Conservation (phyloP, 2,113 vertebrate genomes). For the Ptilonorhynchus violaceus region DNA sequence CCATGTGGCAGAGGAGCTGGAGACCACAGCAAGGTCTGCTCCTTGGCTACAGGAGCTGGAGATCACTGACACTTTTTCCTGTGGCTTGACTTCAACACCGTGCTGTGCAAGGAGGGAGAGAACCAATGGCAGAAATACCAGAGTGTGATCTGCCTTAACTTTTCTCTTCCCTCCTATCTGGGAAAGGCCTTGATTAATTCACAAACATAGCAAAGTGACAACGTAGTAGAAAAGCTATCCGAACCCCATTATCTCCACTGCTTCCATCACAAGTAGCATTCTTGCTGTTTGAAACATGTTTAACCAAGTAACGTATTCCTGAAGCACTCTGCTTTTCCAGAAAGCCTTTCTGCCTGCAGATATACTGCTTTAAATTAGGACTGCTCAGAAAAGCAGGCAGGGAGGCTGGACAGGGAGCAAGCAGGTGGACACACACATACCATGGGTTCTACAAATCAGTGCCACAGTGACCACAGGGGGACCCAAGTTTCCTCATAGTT, state of each 20-base stretch:
- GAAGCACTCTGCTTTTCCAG: neutral
- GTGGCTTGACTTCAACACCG: neutral
- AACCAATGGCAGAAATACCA: neutral
- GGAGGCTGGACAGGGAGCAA: neutral
- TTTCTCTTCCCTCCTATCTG: neutral
- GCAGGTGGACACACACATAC: neutral
- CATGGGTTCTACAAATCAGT: neutral
- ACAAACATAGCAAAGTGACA: neutral
- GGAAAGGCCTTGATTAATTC: neutral
- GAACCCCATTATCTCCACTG: neutral
- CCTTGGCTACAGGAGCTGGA: fast-evolving
- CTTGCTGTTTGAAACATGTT: neutral
- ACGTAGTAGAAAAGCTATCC: neutral
- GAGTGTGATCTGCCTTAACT: neutral
- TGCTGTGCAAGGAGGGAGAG: fast-evolving
- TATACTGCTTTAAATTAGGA: neutral
- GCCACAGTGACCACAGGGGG: neutral
- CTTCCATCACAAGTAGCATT: neutral
- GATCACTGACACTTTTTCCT: neutral
- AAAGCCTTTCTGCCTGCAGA: neutral
- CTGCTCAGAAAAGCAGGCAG: neutral
- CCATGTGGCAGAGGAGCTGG: neutral
- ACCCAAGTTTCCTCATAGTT: fast-evolving
- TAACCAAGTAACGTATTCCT: neutral
- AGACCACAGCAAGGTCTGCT: neutral